Evolutionary conservation across 2,888 invertebrate genomes (phyloP), one percentile per base, ranked within the genome.

Genomic region (Watsonalla binaria): DNA sequence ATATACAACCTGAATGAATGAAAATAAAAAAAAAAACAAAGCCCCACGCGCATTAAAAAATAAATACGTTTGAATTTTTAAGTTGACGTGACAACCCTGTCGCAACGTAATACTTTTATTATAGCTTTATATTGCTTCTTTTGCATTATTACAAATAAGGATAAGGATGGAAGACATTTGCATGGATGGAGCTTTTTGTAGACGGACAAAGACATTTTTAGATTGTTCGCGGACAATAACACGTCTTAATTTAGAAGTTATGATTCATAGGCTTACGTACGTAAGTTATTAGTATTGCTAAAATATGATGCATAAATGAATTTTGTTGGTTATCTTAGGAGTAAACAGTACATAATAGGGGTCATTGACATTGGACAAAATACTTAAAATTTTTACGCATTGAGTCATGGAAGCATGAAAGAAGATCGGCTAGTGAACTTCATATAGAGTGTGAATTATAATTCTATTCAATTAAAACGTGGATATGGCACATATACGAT

Each of bases 61-160:
- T 11, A 34, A 15, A 13, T 33, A n/a, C 0, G 8, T 11, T 2
- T 2, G 6, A 5, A 14, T 11, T 35, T 34, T 35, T 7, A 13
- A 5, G 5, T 35, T n/a, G 35, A 35, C 34, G 11, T 34, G 48
- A 37, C 49, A 49, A 39, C 49, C 49, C 49, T 49, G 15, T 37
- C 14, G 5, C 5, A 49, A 37, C 37, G 37, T 49, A 13, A 37
- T 49, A 37, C 37, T 14, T n/a, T 13, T 48, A 33, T 37, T 37
- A 9, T 7, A 39, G 11, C 14, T 14, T 24, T 6, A 13, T 37
- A 15, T 49, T 37, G 37, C 49, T 39, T 49, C 49, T 49, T 39
- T 49, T 14, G 37, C 49, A 33, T 14, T 49, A 49, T 37, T 37
- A 49, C 48, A 48, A 15, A 49, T 11, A 49, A 49, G 49, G 49